Evolutionary conservation across 2,113 vertebrate genomes (phyloP).

Genomic region (Cephalopholis sonnerati): DNA sequence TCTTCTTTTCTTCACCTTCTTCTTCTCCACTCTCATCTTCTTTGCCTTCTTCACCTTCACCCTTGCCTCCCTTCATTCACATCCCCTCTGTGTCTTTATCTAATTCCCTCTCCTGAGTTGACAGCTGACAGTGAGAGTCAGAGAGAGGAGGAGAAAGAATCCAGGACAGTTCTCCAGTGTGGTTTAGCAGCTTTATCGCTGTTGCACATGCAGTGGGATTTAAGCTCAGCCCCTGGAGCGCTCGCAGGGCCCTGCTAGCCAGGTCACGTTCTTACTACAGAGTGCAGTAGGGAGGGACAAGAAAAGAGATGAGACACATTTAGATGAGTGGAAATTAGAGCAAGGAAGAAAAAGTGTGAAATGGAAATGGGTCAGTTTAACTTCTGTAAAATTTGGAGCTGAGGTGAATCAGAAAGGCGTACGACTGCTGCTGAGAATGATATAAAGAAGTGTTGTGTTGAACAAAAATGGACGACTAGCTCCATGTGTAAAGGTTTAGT

Average conservation of each 20-base stretch:
- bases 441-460: not conserved
- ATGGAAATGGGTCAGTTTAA: conserved; percentile 21
- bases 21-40: not conserved
- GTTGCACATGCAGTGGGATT: conserved; percentile 75
- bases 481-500: not conserved
- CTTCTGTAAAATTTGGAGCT: not conserved
- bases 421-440: not conserved
- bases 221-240: conserved; percentile 69
- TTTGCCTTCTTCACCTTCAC: not conserved
- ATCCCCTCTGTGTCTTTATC: conserved; percentile 45
- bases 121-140: conserved; percentile 45
- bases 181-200: conserved; percentile 75
- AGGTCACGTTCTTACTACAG: conserved; percentile 63
- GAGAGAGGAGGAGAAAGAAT: conserved; percentile 54
- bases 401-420: not conserved
- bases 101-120: conserved; percentile 44
- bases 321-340: conserved; percentile 41
- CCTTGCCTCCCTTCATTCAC: not conserved
- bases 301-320: conserved; percentile 41
- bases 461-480: not conserved
- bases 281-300: conserved; percentile 23
- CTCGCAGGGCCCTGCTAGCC: conserved; percentile 39
- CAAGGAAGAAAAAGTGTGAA: conserved; percentile 12
- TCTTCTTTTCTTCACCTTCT: not conserved
- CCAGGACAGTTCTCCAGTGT: conserved; percentile 70